Percentiles rank a stretch among this genome's conserved stretches.
These are phyloP conservation scores for Drosophila imparisetae DNA, from an alignment of 2,888 invertebrate genomes.

Conservation along the genomic window DNA sequence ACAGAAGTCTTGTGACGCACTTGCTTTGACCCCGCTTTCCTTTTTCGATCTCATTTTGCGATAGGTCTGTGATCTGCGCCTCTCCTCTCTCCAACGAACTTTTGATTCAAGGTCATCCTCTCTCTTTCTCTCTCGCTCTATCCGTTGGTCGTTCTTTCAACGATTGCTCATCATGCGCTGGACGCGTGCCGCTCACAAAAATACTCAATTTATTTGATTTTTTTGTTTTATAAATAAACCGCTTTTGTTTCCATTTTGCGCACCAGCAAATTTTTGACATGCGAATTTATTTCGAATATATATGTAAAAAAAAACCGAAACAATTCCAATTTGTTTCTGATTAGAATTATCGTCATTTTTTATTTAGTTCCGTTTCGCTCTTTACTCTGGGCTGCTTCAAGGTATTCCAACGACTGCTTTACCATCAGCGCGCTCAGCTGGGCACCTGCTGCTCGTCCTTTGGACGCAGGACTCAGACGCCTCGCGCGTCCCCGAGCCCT, in stretches of 20 bases:
- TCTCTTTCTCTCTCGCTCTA: constrained; percentile 4
- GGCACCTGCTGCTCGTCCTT: neutral
- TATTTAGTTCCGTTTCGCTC: constrained; percentile 9
- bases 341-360: constrained; percentile 2
- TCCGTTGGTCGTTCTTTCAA: constrained; percentile 10
- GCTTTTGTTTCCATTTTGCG: constrained; percentile 32
- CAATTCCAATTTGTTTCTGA: constrained; percentile 13
- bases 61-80: neutral
- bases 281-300: constrained; percentile 17
- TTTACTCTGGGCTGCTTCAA: constrained; percentile 13
- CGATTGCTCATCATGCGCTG: constrained; percentile 48
- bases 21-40: constrained; percentile 45
- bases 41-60: neutral
- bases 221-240: constrained; percentile 58
- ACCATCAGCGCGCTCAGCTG: neutral
- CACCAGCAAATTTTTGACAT: constrained; percentile 4
- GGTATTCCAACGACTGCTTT: constrained; percentile 12
- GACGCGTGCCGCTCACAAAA: constrained; percentile 61
- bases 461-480: neutral
- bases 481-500: neutral
- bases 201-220: constrained; percentile 29
- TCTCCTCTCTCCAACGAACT: neutral
- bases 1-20: constrained; percentile 52
- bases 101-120: neutral
- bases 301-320: constrained; percentile 1